Evolutionary conservation across 1,140 invertebrate species (phyloP).

Genomic region (Dendroctonus valens): DNA sequence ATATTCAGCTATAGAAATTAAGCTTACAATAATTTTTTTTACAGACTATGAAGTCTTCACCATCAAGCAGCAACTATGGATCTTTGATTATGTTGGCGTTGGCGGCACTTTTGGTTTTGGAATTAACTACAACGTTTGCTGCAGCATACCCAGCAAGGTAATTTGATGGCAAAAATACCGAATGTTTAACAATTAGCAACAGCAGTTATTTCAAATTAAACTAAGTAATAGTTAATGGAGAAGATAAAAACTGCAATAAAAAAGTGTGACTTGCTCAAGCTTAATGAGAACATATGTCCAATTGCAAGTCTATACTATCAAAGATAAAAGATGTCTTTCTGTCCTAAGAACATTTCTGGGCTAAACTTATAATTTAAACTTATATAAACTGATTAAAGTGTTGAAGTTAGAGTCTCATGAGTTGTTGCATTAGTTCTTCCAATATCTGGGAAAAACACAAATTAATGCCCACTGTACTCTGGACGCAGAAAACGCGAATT

Average conservation of each 20-base stretch:
- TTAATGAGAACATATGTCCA: no score
- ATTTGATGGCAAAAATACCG: background rate
- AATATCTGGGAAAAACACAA: no score
- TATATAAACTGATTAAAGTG: background rate
- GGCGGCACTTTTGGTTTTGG: constrained; percentile 33
- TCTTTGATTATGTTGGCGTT: constrained; percentile 32
- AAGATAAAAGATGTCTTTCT: no score
- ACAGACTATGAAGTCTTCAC: constrained; percentile 37
- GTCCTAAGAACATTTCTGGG: no score
- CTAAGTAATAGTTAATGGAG: constrained; percentile 1
- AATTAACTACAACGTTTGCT: constrained; percentile 35
- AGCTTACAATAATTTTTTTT: constrained; percentile 9
- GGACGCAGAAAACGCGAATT: no score
- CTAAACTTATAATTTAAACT: background rate
- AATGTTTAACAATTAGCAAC: no score
- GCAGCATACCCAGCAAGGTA: constrained; percentile 38
- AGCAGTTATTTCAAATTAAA: no score
- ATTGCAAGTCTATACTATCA: no score
- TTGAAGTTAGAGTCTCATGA: background rate
- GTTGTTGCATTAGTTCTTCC: no score
- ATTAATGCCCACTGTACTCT: no score
- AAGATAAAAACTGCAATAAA: background rate
- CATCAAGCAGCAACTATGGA: constrained; percentile 22
- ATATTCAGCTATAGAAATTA: background rate
- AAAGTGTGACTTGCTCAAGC: background rate